phyloP scores from a whole-genome alignment of 2,797 vertebrate genomes.

The Pseudochaenichthys georgianus region DNA sequence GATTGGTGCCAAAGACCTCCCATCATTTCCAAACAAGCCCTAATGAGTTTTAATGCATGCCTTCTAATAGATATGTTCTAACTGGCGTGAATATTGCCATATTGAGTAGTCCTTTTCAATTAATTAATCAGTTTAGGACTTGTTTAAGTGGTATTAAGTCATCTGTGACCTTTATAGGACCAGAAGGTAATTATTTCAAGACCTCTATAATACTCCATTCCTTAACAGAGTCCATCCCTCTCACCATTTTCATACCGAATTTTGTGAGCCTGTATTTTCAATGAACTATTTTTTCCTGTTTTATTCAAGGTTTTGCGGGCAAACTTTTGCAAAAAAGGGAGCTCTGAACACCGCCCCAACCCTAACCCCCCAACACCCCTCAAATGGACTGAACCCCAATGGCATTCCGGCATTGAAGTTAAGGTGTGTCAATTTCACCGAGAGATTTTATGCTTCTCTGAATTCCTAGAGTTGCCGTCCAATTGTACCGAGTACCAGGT shows the following conservation, averaged over 20 bases:
- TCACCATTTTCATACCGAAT: background rate
- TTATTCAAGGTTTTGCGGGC: background rate
- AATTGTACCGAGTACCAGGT: background rate
- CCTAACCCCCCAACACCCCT: too few relatives aligned
- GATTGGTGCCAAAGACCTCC: constrained; percentile 70
- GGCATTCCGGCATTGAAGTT: constrained; percentile 9
- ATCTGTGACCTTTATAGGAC: constrained; percentile 39
- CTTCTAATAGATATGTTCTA: constrained; percentile 67
- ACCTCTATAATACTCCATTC: background rate
- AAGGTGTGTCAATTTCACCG: background rate
- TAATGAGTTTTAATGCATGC: constrained; percentile 75
- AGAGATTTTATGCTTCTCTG: background rate
- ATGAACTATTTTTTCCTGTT: background rate
- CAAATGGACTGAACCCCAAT: background rate
- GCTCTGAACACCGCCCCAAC: background rate
- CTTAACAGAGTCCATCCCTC: background rate
- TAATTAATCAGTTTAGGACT: constrained; percentile 63
- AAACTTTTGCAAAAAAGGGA: background rate
- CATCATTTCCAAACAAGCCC: constrained; percentile 64
- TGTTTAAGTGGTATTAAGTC: constrained; percentile 42
- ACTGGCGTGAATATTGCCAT: constrained; percentile 58
- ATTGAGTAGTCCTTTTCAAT: constrained; percentile 43
- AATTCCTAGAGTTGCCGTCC: constrained; percentile 3
- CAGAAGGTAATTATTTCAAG: constrained; percentile 3
- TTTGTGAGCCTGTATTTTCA: background rate